Base-by-base conservation (phyloP, 1,140 invertebrate species). In the Brachionus koreanus region DNA sequence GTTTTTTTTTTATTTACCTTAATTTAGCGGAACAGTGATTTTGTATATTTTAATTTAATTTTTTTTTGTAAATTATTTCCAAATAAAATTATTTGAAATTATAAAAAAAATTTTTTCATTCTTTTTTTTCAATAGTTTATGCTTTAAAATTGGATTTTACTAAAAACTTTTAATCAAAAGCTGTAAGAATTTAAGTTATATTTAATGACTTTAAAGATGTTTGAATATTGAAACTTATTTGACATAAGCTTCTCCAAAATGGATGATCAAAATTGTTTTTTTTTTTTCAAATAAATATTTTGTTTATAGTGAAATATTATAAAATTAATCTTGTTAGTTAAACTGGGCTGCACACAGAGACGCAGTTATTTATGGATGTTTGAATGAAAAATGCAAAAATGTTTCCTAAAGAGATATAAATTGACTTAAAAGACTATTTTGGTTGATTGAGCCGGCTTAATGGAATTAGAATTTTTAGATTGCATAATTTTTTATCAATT, bases 1-100 rank as follows among this genome's bases (percentile, higher is more conserved):
- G n/a, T n/a, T 42, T 19, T 39, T 37, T 37, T 37, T 69, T 69
- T 69, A 39, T 39, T 37, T 43, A 9, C 13, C 13, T n/a, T 16
- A 13, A 29, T 65, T 39, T 74, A 74, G 69, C 69, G 69, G 37
- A 74, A 74, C 69, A 74, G 69, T 74, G 69, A 74, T 35, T 39
- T 72, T 72, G 33, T 72, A 23, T 37, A 39, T 72, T 42, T 72
- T 25, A 74, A 46, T 35, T 46, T 74, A 39, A 39, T 23, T 72
- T 43, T 74, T 74, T 49, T 49, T 25, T 74, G 69, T 74, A 74
- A 74, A 74, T 46, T 74, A 67, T 33, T 12, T 46, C 29, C 65
- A 37, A 69, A 69, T 69, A 69, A 69, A 69, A 37, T 39, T 35
- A 69, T 69, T 39, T 16, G 1, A 69, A 42, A 23, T 19, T 25